Percentiles rank a stretch among this genome's conserved stretches.
phyloP scores from a whole-genome alignment of 2,797 vertebrate species.

The Gymnocypris eckloni region DNA sequence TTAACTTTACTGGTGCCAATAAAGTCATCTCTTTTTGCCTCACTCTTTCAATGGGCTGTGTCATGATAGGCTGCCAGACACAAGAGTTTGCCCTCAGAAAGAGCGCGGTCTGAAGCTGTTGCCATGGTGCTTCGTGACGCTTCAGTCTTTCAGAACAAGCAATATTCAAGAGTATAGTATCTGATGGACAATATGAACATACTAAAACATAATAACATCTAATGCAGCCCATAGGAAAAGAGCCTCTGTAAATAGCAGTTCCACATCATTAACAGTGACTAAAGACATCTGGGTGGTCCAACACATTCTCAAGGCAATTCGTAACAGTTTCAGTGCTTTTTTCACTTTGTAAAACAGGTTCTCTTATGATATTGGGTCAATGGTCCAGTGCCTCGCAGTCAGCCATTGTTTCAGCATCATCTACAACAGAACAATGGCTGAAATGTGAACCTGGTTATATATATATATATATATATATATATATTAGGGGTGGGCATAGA shows the following conservation, averaged over 20 bases:
- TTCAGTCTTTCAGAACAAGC: not conserved
- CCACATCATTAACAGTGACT: not conserved
- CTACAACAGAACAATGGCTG: not conserved
- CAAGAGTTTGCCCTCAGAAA: conserved; percentile 12
- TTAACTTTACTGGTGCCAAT: conserved; percentile 8
- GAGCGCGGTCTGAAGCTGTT: conserved; percentile 34
- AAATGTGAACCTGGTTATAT: conserved; percentile 3
- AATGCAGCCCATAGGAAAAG: not conserved
- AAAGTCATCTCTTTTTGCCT: not conserved
- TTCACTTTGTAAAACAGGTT: not conserved
- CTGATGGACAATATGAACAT: not conserved
- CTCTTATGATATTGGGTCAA: not conserved
- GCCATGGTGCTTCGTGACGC: conserved; percentile 37
- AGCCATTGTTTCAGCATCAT: not conserved
- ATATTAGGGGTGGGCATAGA: too few species aligned
- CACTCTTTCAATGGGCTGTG: not conserved
- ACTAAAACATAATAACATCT: not conserved
- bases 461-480: not conserved
- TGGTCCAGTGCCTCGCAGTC: not conserved
- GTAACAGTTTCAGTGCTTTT: too few species aligned
- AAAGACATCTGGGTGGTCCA: not conserved
- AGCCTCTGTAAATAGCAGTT: not conserved
- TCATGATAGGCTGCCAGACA: conserved; percentile 27
- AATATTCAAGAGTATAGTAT: not conserved
- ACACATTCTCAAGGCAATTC: not conserved